Base-by-base conservation (phyloP, 2,797 vertebrate species). In the Molossus molossus region DNA sequence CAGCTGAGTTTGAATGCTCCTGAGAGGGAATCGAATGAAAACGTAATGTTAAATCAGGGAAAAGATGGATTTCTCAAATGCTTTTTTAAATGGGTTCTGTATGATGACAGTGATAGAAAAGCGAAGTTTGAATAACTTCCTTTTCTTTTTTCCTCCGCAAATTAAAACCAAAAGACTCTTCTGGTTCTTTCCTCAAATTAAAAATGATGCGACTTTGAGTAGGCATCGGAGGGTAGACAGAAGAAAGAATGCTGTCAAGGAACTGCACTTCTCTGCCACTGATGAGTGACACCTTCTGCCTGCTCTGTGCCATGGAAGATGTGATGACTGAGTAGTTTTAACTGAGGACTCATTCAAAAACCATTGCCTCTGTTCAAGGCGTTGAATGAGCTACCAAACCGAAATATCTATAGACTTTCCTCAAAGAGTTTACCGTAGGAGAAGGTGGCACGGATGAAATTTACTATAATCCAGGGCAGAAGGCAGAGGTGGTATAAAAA, bases 121-220 rank as follows among this genome's bases (percentile, higher is more conserved):
- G 9, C 45, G 64, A 90, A 87, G 37, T 96, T 88, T 88, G 85
- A 95, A 96, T 93, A 76, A 95, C 87, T 94, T 72, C 84, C 81
- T 93, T 94, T 97, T 70, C 21, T 64, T 70, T 94, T 85, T 83
- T 82, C 3, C 20, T 48, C 15, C 21, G 83, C 84, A 96, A 86
- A 96, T 96, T 85, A 97, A 94, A 91, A 62, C n/a, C 37, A 90
- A 85, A 96, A 79, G 92, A 86, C 58, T 29, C 67, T 45, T 82
- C 40, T 95, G 80, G 12, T 87, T 95, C 58, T 88, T 91, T 93
- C 83, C 85, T 93, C 33, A 96, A 92, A 94, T 97, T 75, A 85
- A 96, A 95, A 95, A 90, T 82, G 55, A 90, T 93, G 76, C 90
- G 72, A 79, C 33, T 90, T 95, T 77, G 81, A 93, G 79, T 48